A percentile compares a stretch with the other conserved stretches of the same genome.
Conservation (phyloP, 2,113 vertebrate species). For the Chitala chitala region DNA sequence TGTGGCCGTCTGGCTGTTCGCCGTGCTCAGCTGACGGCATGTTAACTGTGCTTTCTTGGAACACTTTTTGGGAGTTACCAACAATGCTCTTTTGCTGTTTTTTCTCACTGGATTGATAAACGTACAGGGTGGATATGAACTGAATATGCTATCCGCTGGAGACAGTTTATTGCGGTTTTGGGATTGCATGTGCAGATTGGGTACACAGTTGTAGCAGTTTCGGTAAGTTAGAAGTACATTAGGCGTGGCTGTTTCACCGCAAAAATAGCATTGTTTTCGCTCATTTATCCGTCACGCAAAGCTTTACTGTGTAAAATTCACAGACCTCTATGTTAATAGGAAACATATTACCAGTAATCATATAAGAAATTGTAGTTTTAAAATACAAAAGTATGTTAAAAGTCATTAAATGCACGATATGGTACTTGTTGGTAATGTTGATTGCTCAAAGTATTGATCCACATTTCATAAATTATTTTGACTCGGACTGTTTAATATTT, state of each 20-base stretch:
- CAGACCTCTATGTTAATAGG: neutral
- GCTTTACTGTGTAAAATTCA: neutral
- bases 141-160: slow-evolving; percentile 45
- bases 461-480: no score
- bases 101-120: slow-evolving; percentile 32
- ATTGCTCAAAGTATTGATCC: no score
- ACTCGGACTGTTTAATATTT: no score
- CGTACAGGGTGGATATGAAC: slow-evolving; percentile 39
- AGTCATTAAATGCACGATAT: no score
- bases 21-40: no score
- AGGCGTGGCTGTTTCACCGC: slow-evolving; percentile 39
- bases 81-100: slow-evolving; percentile 38
- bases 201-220: slow-evolving; percentile 58
- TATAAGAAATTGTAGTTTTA: no score
- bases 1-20: slow-evolving; percentile 52
- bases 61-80: slow-evolving; percentile 49
- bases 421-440: no score
- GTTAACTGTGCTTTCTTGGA: no score
- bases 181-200: no score
- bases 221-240: slow-evolving; percentile 64
- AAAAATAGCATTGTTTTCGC: no score
- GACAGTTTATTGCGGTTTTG: slow-evolving; percentile 26
- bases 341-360: no score
- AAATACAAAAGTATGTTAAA: no score
- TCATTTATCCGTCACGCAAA: neutral